Evolutionary conservation across 2,888 invertebrate genomes (phyloP), one percentile per base, ranked within the genome.

Genomic region (Julus scanicus): DNA sequence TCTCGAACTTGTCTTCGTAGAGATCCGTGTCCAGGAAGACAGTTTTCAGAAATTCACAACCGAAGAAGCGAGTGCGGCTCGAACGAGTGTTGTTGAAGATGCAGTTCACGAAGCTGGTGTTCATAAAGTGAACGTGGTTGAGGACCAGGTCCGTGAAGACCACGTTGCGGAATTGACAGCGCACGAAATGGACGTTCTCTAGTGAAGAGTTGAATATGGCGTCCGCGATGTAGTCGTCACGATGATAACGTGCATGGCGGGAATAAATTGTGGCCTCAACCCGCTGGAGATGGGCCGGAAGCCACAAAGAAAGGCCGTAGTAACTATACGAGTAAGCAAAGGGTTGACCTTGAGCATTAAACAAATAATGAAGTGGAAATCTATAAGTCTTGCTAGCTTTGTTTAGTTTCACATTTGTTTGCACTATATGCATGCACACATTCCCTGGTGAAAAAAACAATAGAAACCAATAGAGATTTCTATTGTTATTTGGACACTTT

Each of bases 21-120:
- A 95, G 94, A 92, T 96, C 95, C 20, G 95, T 95, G 92, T 95
- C 95, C 90, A 95, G 94, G 91, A 95, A 95, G 90, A 95, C 95
- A 91, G 90, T 93, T 92, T 71, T 92, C 71, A 80, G 94, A 89
- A 96, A 94, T 5, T 93, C 91, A 84, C 94, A 94, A 88, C 94
- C 94, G 84, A 93, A 93, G 91, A 96, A 96, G 89, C 93, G 94
- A 0, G 95, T 95, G 88, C 94, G 94, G 86, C 95, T 95, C 17
- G 95, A 95, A 91, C 95, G 95, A 84, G 96, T 94, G 90, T 95
- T 95, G 49, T 94, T 94, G 91, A 96, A 95, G 90, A 95, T 94
- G 4, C 94, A 94, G 84, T 94, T 94, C n/a, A 93, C 92, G 91
- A 96, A 95, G 8, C 94, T 93, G 91, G 96, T 96, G 91, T 95